Evolutionary conservation across 2,888 invertebrate species (phyloP).

Genomic region (Sialis fuliginosa): DNA sequence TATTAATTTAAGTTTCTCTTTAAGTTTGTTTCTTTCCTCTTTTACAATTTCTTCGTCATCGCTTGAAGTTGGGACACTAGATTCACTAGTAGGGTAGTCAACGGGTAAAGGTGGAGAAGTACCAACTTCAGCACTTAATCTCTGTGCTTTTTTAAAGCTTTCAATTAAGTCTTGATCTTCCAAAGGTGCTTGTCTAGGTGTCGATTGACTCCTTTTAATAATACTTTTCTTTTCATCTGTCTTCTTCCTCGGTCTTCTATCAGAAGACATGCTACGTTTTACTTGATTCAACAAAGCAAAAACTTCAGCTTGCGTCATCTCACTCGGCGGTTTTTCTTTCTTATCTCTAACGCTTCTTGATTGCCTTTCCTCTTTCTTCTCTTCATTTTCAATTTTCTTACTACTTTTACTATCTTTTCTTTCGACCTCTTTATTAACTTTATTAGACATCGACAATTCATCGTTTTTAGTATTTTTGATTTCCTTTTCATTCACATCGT

Average conservation of each 20-base stretch:
- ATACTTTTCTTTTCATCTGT: conserved; percentile 14
- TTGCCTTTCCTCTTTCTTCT: no score
- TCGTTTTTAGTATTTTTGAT: conserved; percentile 1
- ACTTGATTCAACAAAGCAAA: conserved; percentile 19
- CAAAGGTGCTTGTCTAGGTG: conserved; percentile 30
- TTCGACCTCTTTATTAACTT: neutral
- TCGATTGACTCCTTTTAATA: conserved; percentile 36
- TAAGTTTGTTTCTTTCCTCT: conserved; percentile 24
- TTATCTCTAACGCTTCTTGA: conserved; percentile 7
- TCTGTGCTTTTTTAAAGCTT: conserved; percentile 28
- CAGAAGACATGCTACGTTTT: conserved; percentile 17
- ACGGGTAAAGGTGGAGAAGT: conserved; percentile 4
- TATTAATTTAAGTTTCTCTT: conserved; percentile 11
- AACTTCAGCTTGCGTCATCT: conserved; percentile 19
- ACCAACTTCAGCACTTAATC: conserved; percentile 21
- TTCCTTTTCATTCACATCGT: conserved; percentile 8
- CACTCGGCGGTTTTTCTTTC: conserved; percentile 8
- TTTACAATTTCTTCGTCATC: conserved; percentile 18
- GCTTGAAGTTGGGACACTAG: conserved; percentile 9
- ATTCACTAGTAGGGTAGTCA: conserved; percentile 4
- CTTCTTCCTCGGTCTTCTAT: neutral
- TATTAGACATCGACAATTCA: neutral
- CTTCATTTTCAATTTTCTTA: no score
- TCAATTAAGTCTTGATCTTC: conserved; percentile 33
- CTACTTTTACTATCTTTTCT: no score